These are phyloP conservation scores for Nezara viridula DNA, from an alignment of 2,888 invertebrate species.

Conservation along the genomic window DNA sequence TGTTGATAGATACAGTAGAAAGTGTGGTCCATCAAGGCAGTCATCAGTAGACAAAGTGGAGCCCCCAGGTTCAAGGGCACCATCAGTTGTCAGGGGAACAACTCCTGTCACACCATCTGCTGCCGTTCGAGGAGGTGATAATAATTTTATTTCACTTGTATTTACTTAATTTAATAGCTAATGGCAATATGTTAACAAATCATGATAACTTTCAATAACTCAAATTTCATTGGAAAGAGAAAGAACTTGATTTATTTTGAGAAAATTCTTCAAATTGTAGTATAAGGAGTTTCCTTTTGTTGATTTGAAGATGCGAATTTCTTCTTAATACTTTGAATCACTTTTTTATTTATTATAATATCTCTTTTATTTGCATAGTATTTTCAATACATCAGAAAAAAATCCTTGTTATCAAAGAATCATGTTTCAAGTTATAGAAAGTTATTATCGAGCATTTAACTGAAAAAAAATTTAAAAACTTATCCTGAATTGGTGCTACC, in stretches of 20 bases:
- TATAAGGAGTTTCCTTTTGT: background rate
- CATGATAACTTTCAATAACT: too few relatives aligned
- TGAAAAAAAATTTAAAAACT: too few relatives aligned
- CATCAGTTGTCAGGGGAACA: slow-evolving; percentile 61
- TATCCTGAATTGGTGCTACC: too few relatives aligned
- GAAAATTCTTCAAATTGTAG: too few relatives aligned
- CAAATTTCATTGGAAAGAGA: too few relatives aligned
- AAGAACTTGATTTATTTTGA: too few relatives aligned
- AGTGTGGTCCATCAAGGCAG: slow-evolving; percentile 74
- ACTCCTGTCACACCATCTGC: slow-evolving; percentile 56
- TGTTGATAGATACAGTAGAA: slow-evolving; percentile 78
- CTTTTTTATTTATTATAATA: too few relatives aligned
- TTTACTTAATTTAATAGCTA: background rate
- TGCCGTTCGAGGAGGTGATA: slow-evolving; percentile 50
- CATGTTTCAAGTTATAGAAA: too few relatives aligned
- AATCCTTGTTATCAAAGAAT: too few relatives aligned
- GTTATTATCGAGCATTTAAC: too few relatives aligned
- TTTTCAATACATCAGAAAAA: too few relatives aligned
- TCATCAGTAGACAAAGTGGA: slow-evolving; percentile 80
- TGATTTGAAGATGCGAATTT: background rate
- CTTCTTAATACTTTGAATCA: background rate
- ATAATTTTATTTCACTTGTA: background rate
- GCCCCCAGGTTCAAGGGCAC: slow-evolving; percentile 59
- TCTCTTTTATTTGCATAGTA: too few relatives aligned
- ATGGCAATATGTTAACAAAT: background rate